Conservation (phyloP, 2,113 vertebrate genomes). For the Vimba vimba region DNA sequence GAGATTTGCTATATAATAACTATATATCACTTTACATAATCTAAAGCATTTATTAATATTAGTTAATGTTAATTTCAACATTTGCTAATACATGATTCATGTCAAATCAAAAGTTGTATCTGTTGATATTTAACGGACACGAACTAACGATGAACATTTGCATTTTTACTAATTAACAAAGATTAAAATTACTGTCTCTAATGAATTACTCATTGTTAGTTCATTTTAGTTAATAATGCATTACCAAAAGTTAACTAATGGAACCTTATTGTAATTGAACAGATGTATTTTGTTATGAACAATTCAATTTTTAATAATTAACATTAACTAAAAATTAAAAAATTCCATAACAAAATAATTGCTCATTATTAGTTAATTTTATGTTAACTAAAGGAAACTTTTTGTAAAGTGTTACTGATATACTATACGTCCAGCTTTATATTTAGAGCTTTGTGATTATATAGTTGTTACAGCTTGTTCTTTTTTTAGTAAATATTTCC, state of each 20-base stretch:
- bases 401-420: not conserved
- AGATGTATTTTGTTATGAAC: not conserved
- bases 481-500: slow-evolving; percentile 1
- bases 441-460: not conserved
- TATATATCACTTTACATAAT: too few species aligned
- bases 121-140: not conserved
- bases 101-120: too few species aligned
- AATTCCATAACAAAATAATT: not conserved
- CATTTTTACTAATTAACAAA: not conserved
- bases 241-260: not conserved
- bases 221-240: not conserved
- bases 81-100: too few species aligned
- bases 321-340: not conserved
- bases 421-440: not conserved
- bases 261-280: not conserved
- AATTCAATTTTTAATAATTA: not conserved
- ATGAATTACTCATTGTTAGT: not conserved
- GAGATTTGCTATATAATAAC: too few species aligned
- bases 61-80: too few species aligned
- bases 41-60: too few species aligned
- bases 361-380: not conserved
- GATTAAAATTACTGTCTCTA: not conserved
- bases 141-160: not conserved
- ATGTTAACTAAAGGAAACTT: not conserved
- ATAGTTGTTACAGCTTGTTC: not conserved